Percentiles rank a stretch among this genome's conserved stretches.
These are phyloP conservation scores for Lutjanus argentimaculatus DNA, from an alignment of 2,797 vertebrate species.

Conservation along the genomic window DNA sequence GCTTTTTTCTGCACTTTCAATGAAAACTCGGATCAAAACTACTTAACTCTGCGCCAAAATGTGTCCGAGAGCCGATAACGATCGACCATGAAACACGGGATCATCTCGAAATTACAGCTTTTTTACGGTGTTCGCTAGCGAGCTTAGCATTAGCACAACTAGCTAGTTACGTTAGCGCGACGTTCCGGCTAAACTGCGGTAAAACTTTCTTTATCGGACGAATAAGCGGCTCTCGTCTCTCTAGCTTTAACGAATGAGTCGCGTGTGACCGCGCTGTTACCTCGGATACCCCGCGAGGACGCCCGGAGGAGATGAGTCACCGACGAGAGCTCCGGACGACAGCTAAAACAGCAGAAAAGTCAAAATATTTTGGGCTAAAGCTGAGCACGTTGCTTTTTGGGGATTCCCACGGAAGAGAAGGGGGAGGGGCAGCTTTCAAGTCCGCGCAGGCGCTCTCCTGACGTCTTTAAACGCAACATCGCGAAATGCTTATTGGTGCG, in stretches of 20 bases:
- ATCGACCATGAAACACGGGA: rapidly evolving
- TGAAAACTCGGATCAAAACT: background rate
- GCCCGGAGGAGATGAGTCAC: slow-evolving; percentile 9
- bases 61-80: rapidly evolving
- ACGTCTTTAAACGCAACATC: background rate
- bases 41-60: rapidly evolving
- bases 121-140: background rate
- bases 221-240: background rate
- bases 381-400: slow-evolving; percentile 62
- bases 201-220: slow-evolving; percentile 28
- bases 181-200: slow-evolving; percentile 24
- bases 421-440: background rate
- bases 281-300: background rate
- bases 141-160: slow-evolving; percentile 7
- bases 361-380: slow-evolving; percentile 65
- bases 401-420: slow-evolving; percentile 52
- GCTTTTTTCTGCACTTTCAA: background rate
- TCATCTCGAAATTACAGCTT: rapidly evolving
- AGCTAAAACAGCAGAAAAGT: background rate
- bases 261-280: background rate
- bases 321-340: rapidly evolving
- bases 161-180: slow-evolving; percentile 36
- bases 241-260: rapidly evolving
- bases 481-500: background rate
- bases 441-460: rapidly evolving